Evolutionary conservation across 1,140 invertebrate species (phyloP).

Genomic region (Rhynchophorus ferrugineus): DNA sequence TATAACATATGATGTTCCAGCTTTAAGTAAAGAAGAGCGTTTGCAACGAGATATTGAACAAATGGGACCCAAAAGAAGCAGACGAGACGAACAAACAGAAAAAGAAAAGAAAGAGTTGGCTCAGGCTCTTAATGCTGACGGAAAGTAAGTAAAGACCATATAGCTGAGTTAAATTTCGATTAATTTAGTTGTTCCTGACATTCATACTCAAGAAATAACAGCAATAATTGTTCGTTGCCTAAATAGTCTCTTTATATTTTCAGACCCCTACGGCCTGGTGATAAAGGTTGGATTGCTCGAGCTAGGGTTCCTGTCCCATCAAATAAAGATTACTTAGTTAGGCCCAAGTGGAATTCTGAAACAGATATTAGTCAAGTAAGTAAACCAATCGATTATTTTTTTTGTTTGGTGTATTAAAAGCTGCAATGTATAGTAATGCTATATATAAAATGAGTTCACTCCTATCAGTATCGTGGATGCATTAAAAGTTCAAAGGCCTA

Average conservation of each 20-base stretch:
- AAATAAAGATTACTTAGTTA: constrained; percentile 91
- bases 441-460: too few relatives aligned
- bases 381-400: too few relatives aligned
- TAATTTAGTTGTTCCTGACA: too few relatives aligned
- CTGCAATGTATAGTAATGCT: too few relatives aligned
- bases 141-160: constrained; percentile 35
- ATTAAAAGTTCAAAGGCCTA: too few relatives aligned
- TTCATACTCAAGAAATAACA: too few relatives aligned
- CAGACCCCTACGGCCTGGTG: constrained; percentile 74
- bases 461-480: too few relatives aligned
- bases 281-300: constrained; percentile 89
- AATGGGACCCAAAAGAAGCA: constrained; percentile 52
- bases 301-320: constrained; percentile 93
- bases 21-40: constrained; percentile 76
- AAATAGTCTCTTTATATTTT: too few relatives aligned
- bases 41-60: constrained; percentile 86
- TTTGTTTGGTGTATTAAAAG: too few relatives aligned
- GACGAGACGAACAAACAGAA: constrained; percentile 55
- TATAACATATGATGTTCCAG: too few relatives aligned
- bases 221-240: too few relatives aligned
- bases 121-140: constrained; percentile 37
- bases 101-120: constrained; percentile 42
- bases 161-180: too few relatives aligned
- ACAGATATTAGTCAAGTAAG: constrained; percentile 72
- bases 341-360: constrained; percentile 87